phyloP scores from a whole-genome alignment of 2,797 vertebrate genomes.

The Huso huso region DNA sequence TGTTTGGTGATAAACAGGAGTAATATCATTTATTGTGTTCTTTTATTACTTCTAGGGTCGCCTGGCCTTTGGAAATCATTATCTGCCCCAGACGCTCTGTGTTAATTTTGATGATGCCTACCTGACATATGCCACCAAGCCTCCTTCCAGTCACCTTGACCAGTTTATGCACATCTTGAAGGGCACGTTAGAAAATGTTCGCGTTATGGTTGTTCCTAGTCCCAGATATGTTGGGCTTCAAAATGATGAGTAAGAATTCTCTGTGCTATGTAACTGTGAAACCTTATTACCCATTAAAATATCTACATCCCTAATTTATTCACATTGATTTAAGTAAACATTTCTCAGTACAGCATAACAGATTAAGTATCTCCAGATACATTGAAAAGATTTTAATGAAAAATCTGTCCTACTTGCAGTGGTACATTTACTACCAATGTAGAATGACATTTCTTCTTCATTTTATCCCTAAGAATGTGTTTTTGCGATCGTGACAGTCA shows the following conservation, averaged over 20 bases:
- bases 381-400: no score
- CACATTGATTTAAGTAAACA: no score
- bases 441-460: no score
- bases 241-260: slow-evolving; percentile 83
- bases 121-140: slow-evolving; percentile 92
- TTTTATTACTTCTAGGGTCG: slow-evolving; percentile 66
- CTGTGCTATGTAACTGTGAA: no score
- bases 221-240: slow-evolving; percentile 89
- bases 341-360: no score
- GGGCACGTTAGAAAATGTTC: slow-evolving; percentile 90
- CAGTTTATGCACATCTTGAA: slow-evolving; percentile 97
- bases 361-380: no score
- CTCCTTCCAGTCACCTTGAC: slow-evolving; percentile 93
- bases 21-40: background rate
- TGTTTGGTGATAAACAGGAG: background rate
- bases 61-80: slow-evolving; percentile 91
- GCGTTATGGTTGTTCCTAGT: slow-evolving; percentile 96
- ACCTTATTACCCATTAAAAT: no score
- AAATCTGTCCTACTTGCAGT: no score
- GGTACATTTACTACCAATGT: no score
- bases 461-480: no score
- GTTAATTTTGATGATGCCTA: slow-evolving; percentile 95
- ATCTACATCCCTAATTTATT: no score
- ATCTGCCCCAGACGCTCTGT: slow-evolving; percentile 90
- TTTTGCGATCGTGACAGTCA: no score